Percentiles rank a stretch among this genome's conserved stretches.
Evolutionary conservation across 92 coral and sea anemone genomes (phyloP).

Genomic region (Meandrina meandrites): DNA sequence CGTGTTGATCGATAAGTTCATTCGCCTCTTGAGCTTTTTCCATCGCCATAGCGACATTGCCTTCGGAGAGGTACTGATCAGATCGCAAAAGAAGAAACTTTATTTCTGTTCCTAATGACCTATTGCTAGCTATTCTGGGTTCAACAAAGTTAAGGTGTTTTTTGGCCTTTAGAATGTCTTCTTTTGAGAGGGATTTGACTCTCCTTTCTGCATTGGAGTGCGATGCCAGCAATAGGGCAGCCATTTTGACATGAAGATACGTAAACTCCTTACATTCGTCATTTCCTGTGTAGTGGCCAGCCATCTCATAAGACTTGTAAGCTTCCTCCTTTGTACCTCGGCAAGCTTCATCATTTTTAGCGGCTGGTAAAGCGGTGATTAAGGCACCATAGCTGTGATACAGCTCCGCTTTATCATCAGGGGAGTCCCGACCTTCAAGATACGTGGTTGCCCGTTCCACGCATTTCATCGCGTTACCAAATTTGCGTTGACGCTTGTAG

Average conservation of each 20-base stretch:
- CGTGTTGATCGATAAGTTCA: not conserved
- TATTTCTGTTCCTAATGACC: not conserved
- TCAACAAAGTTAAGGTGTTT: conserved; percentile 16
- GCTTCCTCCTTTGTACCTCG: not conserved
- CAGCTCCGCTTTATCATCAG: not conserved
- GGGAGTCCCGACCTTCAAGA: not conserved
- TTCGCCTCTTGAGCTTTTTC: conserved; percentile 14
- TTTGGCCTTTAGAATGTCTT: conserved; percentile 2
- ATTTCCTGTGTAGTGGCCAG: not conserved
- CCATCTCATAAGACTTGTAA: conserved; percentile 8
- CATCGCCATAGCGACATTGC: not conserved
- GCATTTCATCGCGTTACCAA: conserved; percentile 14
- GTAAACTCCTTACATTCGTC: conserved; percentile 4
- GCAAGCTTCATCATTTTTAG: not conserved
- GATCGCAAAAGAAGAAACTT: not conserved
- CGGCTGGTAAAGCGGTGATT: not conserved
- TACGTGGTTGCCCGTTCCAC: not conserved
- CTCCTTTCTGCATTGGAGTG: not conserved
- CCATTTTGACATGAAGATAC: conserved; percentile 9
- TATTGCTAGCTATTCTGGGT: not conserved
- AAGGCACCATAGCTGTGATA: conserved; percentile 31
- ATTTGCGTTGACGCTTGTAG: conserved; percentile 16
- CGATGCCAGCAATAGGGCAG: not conserved
- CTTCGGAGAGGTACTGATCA: conserved; percentile 14
- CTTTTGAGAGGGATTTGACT: not conserved